A percentile compares a stretch with the other conserved stretches of the same genome.
These are phyloP conservation scores for Oreochromis niloticus DNA, from an alignment of 2,113 vertebrate species.

Conservation along the genomic window DNA sequence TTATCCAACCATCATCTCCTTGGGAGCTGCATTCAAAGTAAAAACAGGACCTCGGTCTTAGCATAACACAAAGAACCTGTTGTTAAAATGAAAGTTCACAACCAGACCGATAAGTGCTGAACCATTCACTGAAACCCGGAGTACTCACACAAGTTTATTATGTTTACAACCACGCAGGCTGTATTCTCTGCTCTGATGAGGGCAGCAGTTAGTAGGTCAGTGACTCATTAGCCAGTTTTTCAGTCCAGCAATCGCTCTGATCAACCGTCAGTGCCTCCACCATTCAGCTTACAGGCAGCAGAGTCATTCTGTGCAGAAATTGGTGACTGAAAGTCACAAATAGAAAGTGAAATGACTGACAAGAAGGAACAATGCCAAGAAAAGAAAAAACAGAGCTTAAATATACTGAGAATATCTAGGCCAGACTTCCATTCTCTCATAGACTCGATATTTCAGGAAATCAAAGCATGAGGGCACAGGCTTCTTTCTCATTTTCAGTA, in stretches of 20 bases:
- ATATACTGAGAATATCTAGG: conserved; percentile 1
- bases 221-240: conserved; percentile 39
- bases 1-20: conserved; percentile 4
- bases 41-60: not conserved
- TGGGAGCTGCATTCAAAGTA: not conserved
- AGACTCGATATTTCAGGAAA: conserved; percentile 25
- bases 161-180: not conserved
- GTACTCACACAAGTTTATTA: not conserved
- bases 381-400: not conserved
- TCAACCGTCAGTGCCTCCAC: not conserved
- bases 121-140: not conserved
- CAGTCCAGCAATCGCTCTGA: conserved; percentile 8
- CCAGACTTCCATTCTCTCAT: conserved; percentile 29
- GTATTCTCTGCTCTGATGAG: not conserved
- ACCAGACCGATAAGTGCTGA: not conserved
- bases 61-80: not conserved
- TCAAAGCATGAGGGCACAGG: not conserved
- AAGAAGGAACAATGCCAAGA: not conserved
- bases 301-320: not conserved
- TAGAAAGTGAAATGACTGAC: not conserved
- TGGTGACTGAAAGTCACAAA: not conserved
- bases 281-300: not conserved
- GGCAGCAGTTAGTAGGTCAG: conserved; percentile 41
- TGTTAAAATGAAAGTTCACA: not conserved
- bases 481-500: not conserved